Evolutionary conservation across 1,140 invertebrate species (phyloP).

Genomic region (Sycobia sp.): DNA sequence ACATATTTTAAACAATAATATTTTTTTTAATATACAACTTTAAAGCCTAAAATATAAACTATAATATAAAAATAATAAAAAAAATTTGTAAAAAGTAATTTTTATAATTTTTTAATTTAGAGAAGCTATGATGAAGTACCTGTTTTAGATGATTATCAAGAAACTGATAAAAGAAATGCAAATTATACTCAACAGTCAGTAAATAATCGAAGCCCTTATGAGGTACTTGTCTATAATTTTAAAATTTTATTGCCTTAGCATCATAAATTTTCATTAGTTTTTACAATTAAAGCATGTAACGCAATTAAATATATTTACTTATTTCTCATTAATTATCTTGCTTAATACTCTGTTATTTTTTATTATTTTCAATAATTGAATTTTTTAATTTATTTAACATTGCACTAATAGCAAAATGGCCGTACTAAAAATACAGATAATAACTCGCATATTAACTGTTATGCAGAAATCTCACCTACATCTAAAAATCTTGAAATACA

Average conservation of each 20-base stretch:
- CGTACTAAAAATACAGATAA: conserved; percentile 47
- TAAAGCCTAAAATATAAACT: conserved; percentile 4
- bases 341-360: conserved; percentile 14
- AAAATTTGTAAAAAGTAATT: conserved; percentile 9
- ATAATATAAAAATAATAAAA: background rate
- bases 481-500: conserved; percentile 45
- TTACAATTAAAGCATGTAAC: background rate
- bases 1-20: background rate
- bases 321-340: conserved; percentile 8
- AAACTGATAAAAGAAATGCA: conserved; percentile 58
- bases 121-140: conserved; percentile 53
- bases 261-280: background rate
- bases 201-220: conserved; percentile 56
- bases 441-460: conserved; percentile 41
- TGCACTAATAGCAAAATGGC: conserved; percentile 45
- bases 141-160: conserved; percentile 52
- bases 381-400: conserved; percentile 5
- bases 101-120: conserved; percentile 44
- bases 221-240: conserved; percentile 48
- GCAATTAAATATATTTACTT: conserved; percentile 1
- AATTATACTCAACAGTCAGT: conserved; percentile 58
- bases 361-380: conserved; percentile 14
- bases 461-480: conserved; percentile 37
- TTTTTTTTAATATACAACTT: background rate
- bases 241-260: too few relatives aligned